Evolutionary conservation across 1,140 invertebrate genomes (phyloP), one percentile per base, ranked within the genome.

Genomic region (Anadara kagoshimensis): DNA sequence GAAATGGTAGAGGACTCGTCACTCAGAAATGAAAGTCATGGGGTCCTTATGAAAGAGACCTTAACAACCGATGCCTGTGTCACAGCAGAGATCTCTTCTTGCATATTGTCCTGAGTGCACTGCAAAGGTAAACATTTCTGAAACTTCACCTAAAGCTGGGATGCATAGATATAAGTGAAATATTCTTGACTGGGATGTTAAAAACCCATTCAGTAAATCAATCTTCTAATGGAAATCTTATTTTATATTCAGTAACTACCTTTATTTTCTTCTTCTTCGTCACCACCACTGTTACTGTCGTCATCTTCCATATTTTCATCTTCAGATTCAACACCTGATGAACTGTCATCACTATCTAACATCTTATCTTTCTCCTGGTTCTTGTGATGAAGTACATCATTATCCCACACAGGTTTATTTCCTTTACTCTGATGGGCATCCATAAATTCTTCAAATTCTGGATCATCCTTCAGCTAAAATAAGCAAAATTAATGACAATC

Each of bases 391-490:
- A 49, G 41, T 11, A 90, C 88, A 83, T 95, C 93, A 88, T 95
- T 94, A 45, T 91, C 92, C 94, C 94, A 95, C 10, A 92, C 77
- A 63, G 81, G 66, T 66, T 91, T 89, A 92, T 92, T 45, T 89
- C 90, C 85, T 88, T 91, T 73, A 75, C 91, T 91, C 51, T 92
- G 86, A 89, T 97, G 95, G 57, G 93, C 92, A 90, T 95, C 92
- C 80, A 98, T 89, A 90, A 96, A 98, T 88, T 98, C 96, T 75
- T 92, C 89, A 90, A 98, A 98, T 67, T 95, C 87, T 29, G 95
- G 94, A 92, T 98, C 96, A 91, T 95, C 92, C 90, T 95, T 94
- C 78, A 96, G 93, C 93, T 87, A 65, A 47, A 67, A 73, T 26
- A 66, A 54, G 51, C 7, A 36, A 36, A 2, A 36, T 36, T 36